Percentiles rank a stretch among this genome's conserved stretches.
Evolutionary conservation across 2,797 vertebrate species (phyloP).

Genomic region (Melanotaenia pygmaea): DNA sequence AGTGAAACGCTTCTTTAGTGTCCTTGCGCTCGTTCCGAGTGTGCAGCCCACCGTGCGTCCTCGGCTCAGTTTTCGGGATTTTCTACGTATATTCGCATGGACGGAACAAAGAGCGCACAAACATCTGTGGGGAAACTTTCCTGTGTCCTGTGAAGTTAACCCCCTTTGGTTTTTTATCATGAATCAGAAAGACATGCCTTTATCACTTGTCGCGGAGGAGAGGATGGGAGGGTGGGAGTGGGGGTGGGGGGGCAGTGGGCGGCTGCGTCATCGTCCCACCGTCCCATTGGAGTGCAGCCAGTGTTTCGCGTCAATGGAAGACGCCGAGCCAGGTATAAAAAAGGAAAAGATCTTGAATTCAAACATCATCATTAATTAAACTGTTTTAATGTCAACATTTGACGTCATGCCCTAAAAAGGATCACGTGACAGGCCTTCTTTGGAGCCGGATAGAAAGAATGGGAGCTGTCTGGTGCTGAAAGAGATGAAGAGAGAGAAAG

Average conservation of each 20-base stretch:
- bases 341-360: slow-evolving; percentile 56
- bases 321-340: slow-evolving; percentile 85
- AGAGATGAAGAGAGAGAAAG: not conserved
- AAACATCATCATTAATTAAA: slow-evolving; percentile 72
- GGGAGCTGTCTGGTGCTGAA: slow-evolving; percentile 56
- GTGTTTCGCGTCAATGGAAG: slow-evolving; percentile 89
- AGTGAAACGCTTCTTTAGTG: slow-evolving; percentile 71
- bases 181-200: slow-evolving; percentile 86
- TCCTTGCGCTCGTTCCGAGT: slow-evolving; percentile 74
- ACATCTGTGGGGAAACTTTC: slow-evolving; percentile 85
- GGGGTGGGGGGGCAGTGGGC: slow-evolving; percentile 25
- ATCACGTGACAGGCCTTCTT: slow-evolving; percentile 29
- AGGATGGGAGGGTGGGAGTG: not conserved
- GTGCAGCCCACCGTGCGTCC: slow-evolving; percentile 81
- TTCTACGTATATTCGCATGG: slow-evolving; percentile 73
- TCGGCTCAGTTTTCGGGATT: slow-evolving; percentile 79
- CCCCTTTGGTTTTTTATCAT: slow-evolving; percentile 91
- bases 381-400: slow-evolving; percentile 74
- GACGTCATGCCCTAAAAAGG: slow-evolving; percentile 56
- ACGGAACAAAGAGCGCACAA: slow-evolving; percentile 74
- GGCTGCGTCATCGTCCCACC: slow-evolving; percentile 89
- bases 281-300: slow-evolving; percentile 87
- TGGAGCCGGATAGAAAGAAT: not conserved
- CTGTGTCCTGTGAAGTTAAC: slow-evolving; percentile 83
- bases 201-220: slow-evolving; percentile 85